Percentiles rank a stretch among this genome's conserved stretches.
These are phyloP conservation scores for Bombus impatiens DNA, from an alignment of 1,140 invertebrate species.

Conservation along the genomic window DNA sequence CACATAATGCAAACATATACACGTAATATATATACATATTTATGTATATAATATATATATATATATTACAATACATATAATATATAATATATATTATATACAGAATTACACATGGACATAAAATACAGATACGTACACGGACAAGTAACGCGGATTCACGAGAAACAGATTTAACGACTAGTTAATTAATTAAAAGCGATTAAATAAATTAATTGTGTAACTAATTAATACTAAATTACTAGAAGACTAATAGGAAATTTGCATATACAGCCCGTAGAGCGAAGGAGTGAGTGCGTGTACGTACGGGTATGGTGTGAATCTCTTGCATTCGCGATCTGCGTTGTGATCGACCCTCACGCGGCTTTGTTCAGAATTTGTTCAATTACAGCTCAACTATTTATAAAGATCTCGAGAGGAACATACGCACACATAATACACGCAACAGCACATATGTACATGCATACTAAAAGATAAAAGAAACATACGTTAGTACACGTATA, in stretches of 20 bases:
- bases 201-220: constrained; percentile 76
- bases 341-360: constrained; percentile 46
- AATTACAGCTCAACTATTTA: constrained; percentile 54
- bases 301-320: constrained; percentile 53
- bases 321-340: constrained; percentile 38
- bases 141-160: constrained; percentile 64
- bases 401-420: constrained; percentile 53
- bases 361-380: constrained; percentile 57
- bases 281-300: constrained; percentile 72
- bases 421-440: constrained; percentile 27
- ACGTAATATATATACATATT: constrained; percentile 3
- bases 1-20: constrained; percentile 6
- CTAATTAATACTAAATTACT: constrained; percentile 77
- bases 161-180: constrained; percentile 73
- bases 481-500: not conserved
- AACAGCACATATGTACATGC: constrained; percentile 27
- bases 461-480: not conserved
- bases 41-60: not conserved
- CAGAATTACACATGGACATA: not conserved
- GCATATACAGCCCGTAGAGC: constrained; percentile 74
- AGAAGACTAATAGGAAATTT: constrained; percentile 75
- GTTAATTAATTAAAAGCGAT: constrained; percentile 71
- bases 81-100: not conserved
- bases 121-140: constrained; percentile 30
- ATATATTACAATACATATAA: not conserved